Base-by-base conservation (phyloP, 2,113 vertebrate species). In the Callocephalon fimbriatum region DNA sequence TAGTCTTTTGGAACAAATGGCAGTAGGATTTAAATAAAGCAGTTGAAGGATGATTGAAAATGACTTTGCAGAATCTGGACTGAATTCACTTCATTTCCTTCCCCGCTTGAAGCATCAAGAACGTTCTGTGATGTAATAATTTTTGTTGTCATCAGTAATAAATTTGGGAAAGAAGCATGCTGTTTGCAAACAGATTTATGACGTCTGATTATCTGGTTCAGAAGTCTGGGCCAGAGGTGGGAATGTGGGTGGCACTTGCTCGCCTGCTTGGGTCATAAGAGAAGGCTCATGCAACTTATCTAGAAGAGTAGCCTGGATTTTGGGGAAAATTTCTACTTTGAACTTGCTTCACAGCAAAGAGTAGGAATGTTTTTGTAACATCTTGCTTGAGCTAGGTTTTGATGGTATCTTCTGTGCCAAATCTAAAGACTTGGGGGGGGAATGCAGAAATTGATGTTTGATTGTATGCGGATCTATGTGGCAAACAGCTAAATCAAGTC, bases 121-220 rank as follows among this genome's bases (percentile, higher is more conserved):
- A 14, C 9, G 18, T 73, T 84, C 38, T 81, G 45, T 80, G 66
- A 89, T 81, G 38, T 91, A 77, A 50, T 76, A 65, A 15, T 61
- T 87, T 74, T 50, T 90, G 51, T 85, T 94, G 90, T 81, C 77
- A 63, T 82, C 73, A 75, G 56, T 82, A 85, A 50, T 81, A 89
- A 71, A 67, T 89, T 32, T 45, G 20, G 16, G 44, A 51, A 93
- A 75, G 61, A 66, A 59, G 10, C 70, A 6, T 81, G 84, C 47
- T 85, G 51, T 70, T 93, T 78, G 38, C 13, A 19, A 68, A 38
- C 3, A 11, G 48, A 47, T 85, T 78, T 90, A 31, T 59, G n/a
- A 18, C 31, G 31, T 47, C 32, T 72, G 65, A n/a, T 85, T 78
- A 53, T 59, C 56, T 66, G 70, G 10, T 85, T 93, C 42, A 61